Conservation (phyloP, 2,888 invertebrate genomes). For the Rhodophaea formosa region DNA sequence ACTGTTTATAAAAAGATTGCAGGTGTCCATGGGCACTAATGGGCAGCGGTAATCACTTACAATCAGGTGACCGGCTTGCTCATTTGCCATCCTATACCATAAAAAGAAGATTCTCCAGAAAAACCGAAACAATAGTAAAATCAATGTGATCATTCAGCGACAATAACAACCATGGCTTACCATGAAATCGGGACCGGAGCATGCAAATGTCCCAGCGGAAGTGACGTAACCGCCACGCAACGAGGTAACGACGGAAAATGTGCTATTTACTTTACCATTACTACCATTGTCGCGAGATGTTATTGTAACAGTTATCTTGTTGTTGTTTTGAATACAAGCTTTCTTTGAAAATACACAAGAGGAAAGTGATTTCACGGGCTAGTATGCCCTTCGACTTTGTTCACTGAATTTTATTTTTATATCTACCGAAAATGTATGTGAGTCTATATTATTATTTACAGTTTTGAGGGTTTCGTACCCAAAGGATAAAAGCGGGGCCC, state of each 20-base stretch:
- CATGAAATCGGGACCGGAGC: constrained; percentile 17
- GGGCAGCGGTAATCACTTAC: too few species aligned
- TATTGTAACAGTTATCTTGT: not conserved
- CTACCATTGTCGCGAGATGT: constrained; percentile 8
- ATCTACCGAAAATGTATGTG: too few species aligned
- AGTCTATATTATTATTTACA: too few species aligned
- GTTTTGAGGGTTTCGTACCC: too few species aligned
- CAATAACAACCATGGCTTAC: not conserved
- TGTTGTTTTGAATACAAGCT: not conserved
- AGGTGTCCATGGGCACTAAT: too few species aligned
- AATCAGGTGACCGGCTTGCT: too few species aligned
- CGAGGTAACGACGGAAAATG: constrained; percentile 18
- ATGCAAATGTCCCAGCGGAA: constrained; percentile 22
- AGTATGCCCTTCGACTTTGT: too few species aligned
- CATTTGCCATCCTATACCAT: too few species aligned
- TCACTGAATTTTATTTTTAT: too few species aligned
- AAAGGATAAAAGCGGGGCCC: too few species aligned
- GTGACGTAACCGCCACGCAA: constrained; percentile 20
- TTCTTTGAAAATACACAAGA: not conserved
- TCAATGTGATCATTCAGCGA: not conserved
- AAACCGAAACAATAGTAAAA: not conserved
- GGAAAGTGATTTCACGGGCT: too few species aligned
- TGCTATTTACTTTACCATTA: constrained; percentile 10
- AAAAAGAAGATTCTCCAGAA: not conserved
- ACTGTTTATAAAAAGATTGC: too few species aligned